Evolutionary conservation across 2,797 vertebrate species (phyloP), one percentile per base, ranked within the genome.

Genomic region (Lepus townsendii): DNA sequence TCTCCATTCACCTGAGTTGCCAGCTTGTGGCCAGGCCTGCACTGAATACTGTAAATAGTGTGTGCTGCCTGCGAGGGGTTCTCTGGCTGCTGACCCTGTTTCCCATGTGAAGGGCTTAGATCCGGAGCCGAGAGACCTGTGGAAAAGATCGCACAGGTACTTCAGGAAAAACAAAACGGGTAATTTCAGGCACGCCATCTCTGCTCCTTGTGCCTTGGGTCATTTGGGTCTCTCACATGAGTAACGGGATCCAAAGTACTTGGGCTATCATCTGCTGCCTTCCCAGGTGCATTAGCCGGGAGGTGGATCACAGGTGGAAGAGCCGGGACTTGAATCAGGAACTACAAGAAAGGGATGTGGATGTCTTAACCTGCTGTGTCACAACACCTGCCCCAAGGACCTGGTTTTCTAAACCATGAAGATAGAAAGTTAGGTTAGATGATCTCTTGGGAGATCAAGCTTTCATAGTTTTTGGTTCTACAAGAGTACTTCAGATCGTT

Each of bases 401-500:
- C 35, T 52, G 50, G 71, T 57, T 91, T 83, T 80, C 62, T 69
- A 78, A 92, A 80, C 38, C 78, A 80, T 68, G 71, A 92, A 79
- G 60, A 60, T 32, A n/a, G 14, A 65, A 96, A 83, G 17, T 88
- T 54, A 79, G 42, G 47, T 68, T 47, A 91, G 42, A 76, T 68
- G 60, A 88, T 57, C 47, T 77, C 60, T 87, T 71, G 91, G 75
- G 62, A 17, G 30, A 87, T 93, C 19, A 5, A 62, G 5, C 63
- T 79, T 86, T 73, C n/a, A 62, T 14, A 52, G 62, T 60, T 86
- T 69, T 60, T 75, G 32, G n/a, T 50, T 80, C 77, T 71, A 47
- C 42, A 47, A 47, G 42, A 47, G 42, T 47, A 47, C 42, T 47
- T 47, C 42, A 47, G 9, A 47, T 47, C 7, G 42, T 10, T 47